Conservation (phyloP, 2,113 vertebrate species). For the Dipodomys merriami region DNA sequence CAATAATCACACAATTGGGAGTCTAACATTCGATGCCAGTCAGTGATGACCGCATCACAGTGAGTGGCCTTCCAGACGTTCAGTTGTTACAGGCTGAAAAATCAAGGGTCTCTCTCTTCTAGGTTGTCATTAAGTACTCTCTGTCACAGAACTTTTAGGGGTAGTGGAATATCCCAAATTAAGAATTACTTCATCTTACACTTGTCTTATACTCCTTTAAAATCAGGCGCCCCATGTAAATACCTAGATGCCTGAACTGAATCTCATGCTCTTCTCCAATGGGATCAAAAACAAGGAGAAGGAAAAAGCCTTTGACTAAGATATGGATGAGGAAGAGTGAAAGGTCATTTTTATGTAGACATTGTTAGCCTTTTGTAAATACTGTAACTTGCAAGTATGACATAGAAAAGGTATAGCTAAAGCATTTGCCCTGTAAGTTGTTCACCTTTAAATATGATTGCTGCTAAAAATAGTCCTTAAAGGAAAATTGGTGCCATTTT, state of each 20-base stretch:
- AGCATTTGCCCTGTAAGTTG: conserved; percentile 82
- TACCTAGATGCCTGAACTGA: conserved; percentile 8
- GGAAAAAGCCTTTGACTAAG: conserved; percentile 64
- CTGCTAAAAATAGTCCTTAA: conserved; percentile 88
- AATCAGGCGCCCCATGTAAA: conserved; percentile 54
- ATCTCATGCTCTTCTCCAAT: not conserved
- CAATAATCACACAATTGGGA: not conserved
- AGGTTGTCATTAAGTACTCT: too few species aligned
- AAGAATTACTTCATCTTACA: conserved; percentile 33
- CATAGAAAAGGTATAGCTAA: conserved; percentile 86
- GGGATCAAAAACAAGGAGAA: conserved; percentile 73
- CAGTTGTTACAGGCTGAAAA: conserved; percentile 11
- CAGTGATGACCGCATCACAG: not conserved
- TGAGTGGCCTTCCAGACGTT: not conserved
- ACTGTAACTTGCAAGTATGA: conserved; percentile 83
- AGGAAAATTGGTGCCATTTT: conserved; percentile 83
- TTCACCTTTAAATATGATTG: conserved; percentile 86
- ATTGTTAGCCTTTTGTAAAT: conserved; percentile 86
- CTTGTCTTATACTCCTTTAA: not conserved
- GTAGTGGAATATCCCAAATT: conserved; percentile 21
- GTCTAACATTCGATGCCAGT: not conserved
- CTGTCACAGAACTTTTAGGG: not conserved
- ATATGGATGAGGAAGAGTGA: conserved; percentile 39
- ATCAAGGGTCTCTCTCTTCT: not conserved
- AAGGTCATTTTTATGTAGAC: conserved; percentile 71